Base-by-base conservation (phyloP, 2,888 invertebrate genomes). In the Calliopum simillimum region DNA sequence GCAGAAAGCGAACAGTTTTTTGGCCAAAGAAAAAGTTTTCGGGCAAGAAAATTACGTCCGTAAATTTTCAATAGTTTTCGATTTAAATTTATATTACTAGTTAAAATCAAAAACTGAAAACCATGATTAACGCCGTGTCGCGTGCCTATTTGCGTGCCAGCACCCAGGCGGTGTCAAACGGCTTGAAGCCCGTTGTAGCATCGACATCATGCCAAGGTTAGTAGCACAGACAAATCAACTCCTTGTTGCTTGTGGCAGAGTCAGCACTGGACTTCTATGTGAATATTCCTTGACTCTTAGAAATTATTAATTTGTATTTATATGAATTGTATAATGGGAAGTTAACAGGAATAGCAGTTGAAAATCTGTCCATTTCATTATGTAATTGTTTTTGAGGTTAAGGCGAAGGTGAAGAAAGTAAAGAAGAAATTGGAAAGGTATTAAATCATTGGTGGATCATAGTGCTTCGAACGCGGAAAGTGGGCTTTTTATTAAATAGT, bases 41-140 rank as follows among this genome's bases (percentile, higher is more conserved):
- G 21, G 59, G 46, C 21, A 33, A 21, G 49, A 67, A 59, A 41
- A 49, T 65, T 65, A 55, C 47, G 47, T 53, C 33, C 47, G 55
- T 47, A n/a, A 69, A 55, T 53, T 53, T 47, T 55, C 49, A 46
- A 16, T 49, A 25, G 51, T 62, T 68, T 71, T 71, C 6, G 19
- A 55, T 56, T 67, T 53, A 55, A 51, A 44, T 62, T 49, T 46
- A 43, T 33, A 16, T 44, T 14, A 53, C n/a, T 41, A 16, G 16
- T 53, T 4, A 21, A 46, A 55, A 12, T 44, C 12, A 44, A 46
- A 3, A 44, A 19, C 47, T 14, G 41, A 55, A 8, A 19, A 51
- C n/a, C 2, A 92, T 91, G 90, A 89, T 90, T 84, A 92, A 91
- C 88, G 90, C 91, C 73, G 90, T 90, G 76, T 85, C 89, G 79